Base-by-base conservation (phyloP, 1,140 invertebrate species). In the Papilio helenus region DNA sequence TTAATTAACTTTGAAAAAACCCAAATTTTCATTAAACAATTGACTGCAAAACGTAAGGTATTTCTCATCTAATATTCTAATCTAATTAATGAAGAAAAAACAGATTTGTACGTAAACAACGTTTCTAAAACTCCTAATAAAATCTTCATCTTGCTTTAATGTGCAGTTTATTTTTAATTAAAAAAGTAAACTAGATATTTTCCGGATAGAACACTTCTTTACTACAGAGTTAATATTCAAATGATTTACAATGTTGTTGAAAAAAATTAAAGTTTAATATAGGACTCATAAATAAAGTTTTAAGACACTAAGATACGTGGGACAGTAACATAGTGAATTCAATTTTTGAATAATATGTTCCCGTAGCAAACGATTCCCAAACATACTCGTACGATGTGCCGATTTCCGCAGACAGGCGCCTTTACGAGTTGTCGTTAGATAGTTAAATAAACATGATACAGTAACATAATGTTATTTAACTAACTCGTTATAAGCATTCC, bases 391-490 rank as follows among this genome's bases (percentile, higher is more conserved):
- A 46, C 74, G 46, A 58, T 29, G 74, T 76, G 74, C 51, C 51
- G 49, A 58, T 58, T 76, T 76, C n/a, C 46, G 74, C 51, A 76
- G 74, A 76, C 74, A 58, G 74, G 74, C 74, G 74, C 74, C 74
- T 9, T 10, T n/a, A 26, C 26, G 26, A 39, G 49, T 58, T 58
- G 74, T 29, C 74, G 16, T 12, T 18, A 34, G 74, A 76, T 76
- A 76, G 49, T 74, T 46, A 44, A 74, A 49, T 49, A 74, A 74
- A 74, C 23, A 74, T 49, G 72, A 51, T 72, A 74, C 20, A 20
- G 12, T 39, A 72, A 44, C 26, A 12, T 72, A 42, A 42, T 72
- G 16, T 14, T 72, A 72, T 39, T n/a, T 72, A 72, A 44, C 20
- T 23, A 18, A 51, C 46, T 51, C 23, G 23, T 39, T 20, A 46